Conservation (phyloP, 2,797 vertebrate genomes). For the Eidolon dupreanum region DNA sequence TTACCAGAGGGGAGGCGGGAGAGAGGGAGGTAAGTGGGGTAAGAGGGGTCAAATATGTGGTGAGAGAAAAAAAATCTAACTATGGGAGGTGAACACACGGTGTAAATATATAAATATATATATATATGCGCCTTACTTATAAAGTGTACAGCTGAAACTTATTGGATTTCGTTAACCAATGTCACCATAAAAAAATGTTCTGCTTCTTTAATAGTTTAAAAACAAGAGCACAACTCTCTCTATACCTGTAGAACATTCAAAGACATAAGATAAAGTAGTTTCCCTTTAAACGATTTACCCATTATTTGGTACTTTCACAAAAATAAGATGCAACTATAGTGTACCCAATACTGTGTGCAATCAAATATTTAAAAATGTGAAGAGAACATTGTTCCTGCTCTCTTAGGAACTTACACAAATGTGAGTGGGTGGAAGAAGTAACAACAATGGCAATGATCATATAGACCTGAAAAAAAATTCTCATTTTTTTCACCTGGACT, state of each 20-base stretch:
- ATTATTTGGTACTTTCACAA: not conserved
- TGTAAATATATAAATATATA: no score
- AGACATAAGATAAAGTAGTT: not conserved
- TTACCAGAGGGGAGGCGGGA: no score
- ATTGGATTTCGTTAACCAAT: no score
- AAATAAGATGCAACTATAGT: not conserved
- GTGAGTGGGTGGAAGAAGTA: not conserved
- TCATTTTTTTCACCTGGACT: not conserved
- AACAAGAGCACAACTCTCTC: not conserved
- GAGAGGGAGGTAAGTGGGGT: no score
- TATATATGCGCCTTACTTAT: no score
- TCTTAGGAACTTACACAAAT: not conserved
- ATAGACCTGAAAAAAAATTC: not conserved
- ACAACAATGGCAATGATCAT: not conserved
- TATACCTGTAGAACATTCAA: not conserved
- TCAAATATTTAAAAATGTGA: not conserved
- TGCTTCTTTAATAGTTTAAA: slow-evolving; percentile 25
- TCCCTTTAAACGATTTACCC: not conserved
- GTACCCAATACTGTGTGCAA: not conserved
- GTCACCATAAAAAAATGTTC: not conserved
- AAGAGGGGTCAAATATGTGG: no score
- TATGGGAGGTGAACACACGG: no score
- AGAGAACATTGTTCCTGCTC: not conserved
- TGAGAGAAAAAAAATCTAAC: no score
- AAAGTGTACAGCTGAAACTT: no score